Base-by-base conservation (phyloP, 2,888 invertebrate species). In the Pammene fasciana region DNA sequence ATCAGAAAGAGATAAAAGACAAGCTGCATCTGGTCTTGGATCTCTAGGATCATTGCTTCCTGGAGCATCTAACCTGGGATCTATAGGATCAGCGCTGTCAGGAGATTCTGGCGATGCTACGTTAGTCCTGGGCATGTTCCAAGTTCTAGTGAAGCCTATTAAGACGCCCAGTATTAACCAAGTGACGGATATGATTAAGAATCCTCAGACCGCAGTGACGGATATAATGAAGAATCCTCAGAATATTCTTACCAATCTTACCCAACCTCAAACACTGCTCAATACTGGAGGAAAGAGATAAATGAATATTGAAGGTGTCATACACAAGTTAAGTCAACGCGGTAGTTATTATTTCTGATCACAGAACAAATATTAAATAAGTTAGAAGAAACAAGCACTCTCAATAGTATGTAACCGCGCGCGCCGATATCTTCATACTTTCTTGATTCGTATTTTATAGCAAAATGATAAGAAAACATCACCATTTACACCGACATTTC, bases 111-210 rank as follows among this genome's bases (percentile, higher is more conserved):
- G 59, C 14, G 70, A 72, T n/a, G 55, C 67, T 5, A 81, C 83
- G 46, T 76, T 85, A 73, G 75, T 85, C 4, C 62, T 84, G 43
- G 85, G 86, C 0, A 84, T 82, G 0, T 86, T 86, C 66, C 86
- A 85, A 74, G 82, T 85, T 10, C 75, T 83, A 26, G 81, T 83
- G 77, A 79, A 80, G 38, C 84, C 84, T 8, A 75, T 78, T 8
- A 77, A 78, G 1, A 72, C 75, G 18, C 72, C 75, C 7, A 66
- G 56, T 34, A 41, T 46, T 13, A 36, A 59, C 5, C 57, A 45
- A 54, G 11, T 68, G 11, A 38, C 52, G 13, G 52, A 68, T 18
- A 36, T 52, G 5, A 59, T 68, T 18, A 59, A 68, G 9, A 68
- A 68, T 52, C 68, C 68, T 18, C 64, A 68, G 16, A 65, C 18